Conservation (phyloP, 2,797 vertebrate species). For the Propithecus perrieri region DNA sequence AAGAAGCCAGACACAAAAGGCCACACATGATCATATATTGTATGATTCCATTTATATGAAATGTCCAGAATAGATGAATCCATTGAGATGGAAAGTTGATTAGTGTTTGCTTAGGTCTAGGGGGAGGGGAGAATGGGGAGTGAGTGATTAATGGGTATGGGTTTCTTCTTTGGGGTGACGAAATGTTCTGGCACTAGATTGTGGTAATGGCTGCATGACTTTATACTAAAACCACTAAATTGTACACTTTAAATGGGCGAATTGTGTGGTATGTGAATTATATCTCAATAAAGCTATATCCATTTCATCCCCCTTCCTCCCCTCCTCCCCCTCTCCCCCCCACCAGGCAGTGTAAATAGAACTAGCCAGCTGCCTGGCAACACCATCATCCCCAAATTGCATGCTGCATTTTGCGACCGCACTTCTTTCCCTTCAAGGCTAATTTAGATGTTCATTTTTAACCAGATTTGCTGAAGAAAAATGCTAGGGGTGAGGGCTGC, state of each 20-base stretch:
- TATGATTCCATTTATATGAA: background rate
- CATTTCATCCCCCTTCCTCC: background rate
- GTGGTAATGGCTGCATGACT: background rate
- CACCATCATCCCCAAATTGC: background rate
- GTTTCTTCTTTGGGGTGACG: background rate
- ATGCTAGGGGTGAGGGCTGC: background rate
- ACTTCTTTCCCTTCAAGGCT: background rate
- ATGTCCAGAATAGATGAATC: background rate
- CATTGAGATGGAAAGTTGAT: conserved; percentile 33
- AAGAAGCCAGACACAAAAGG: conserved; percentile 44
- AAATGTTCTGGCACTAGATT: conserved; percentile 27
- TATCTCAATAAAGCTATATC: background rate
- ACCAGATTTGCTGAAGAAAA: background rate
- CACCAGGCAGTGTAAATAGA: background rate
- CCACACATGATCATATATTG: background rate
- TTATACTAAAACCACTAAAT: conserved; percentile 1
- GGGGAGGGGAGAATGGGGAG: background rate
- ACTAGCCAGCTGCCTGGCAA: conserved; percentile 37
- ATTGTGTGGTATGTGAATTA: conserved; percentile 26
- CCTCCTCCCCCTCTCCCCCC: background rate
- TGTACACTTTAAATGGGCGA: background rate
- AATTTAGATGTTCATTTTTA: conserved; percentile 14
- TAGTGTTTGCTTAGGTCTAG: background rate
- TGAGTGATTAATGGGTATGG: background rate
- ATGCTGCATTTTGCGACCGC: background rate